These are phyloP conservation scores for Numenius arquata DNA, from an alignment of 2,113 vertebrate genomes.

Conservation along the genomic window DNA sequence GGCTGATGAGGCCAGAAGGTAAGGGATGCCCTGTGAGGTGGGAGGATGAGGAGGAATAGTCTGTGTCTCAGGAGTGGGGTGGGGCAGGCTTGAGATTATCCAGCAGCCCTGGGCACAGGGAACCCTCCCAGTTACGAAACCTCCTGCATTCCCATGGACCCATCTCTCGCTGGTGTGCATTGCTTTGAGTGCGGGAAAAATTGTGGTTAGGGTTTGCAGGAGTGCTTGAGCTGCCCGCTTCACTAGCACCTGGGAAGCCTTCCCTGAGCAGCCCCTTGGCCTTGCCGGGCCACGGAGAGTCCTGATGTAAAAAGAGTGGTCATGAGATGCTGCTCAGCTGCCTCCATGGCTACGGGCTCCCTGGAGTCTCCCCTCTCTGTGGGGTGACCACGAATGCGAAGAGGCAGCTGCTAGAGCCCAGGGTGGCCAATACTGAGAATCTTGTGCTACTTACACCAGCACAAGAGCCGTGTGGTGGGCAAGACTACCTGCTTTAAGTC, in stretches of 20 bases:
- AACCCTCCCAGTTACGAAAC: slow-evolving; percentile 25
- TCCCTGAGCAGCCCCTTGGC: neutral
- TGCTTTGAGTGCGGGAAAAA: neutral
- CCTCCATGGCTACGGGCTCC: neutral
- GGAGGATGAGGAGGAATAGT: neutral
- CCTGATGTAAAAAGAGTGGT: rapidly evolving
- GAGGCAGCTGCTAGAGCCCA: neutral
- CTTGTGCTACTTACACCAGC: neutral
- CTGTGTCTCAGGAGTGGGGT: neutral
- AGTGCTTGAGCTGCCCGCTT: neutral
- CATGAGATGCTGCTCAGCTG: rapidly evolving
- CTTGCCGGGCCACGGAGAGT: neutral
- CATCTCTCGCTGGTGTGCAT: neutral
- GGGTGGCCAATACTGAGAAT: rapidly evolving
- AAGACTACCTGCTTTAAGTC: neutral
- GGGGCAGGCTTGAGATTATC: neutral
- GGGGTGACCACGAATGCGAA: neutral
- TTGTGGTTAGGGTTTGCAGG: neutral
- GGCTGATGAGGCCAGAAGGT: rapidly evolving
- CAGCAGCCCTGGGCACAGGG: neutral
- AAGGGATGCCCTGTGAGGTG: neutral
- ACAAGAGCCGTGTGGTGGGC: neutral
- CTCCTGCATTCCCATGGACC: neutral
- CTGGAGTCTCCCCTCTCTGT: neutral
- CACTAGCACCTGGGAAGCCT: neutral